Conservation (phyloP, 2,113 vertebrate species). For the Scomber colias region DNA sequence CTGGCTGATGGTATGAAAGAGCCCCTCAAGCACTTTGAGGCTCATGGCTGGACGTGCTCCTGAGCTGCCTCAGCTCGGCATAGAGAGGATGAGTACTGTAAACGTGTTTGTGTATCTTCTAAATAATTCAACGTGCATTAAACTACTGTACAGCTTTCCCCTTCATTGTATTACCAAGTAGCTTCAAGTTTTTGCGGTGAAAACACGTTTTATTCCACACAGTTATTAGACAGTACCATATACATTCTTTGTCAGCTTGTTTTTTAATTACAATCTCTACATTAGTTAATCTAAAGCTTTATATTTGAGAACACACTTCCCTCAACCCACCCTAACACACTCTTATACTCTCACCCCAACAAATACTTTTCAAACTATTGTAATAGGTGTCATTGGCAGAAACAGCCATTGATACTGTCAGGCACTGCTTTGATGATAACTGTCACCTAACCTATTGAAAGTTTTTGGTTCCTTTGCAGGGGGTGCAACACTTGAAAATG, state of each 20-base stretch:
- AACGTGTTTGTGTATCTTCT: no score
- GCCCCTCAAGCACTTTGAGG: not conserved
- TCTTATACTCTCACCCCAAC: not conserved
- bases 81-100: no score
- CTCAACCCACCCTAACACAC: not conserved
- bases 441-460: not conserved
- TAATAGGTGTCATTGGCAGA: not conserved
- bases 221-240: not conserved
- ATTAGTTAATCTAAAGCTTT: no score
- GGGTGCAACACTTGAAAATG: constrained; percentile 83
- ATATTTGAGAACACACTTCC: no score
- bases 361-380: not conserved
- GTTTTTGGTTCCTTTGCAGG: constrained; percentile 65
- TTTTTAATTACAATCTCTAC: no score
- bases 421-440: accelerated
- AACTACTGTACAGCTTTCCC: not conserved
- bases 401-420: not conserved
- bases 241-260: no score
- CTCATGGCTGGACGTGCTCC: no score
- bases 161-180: not conserved
- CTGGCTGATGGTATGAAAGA: no score
- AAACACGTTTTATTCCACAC: not conserved
- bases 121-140: not conserved
- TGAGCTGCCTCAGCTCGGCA: no score
- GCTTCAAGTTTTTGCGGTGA: not conserved